A percentile compares a stretch with the other conserved stretches of the same genome.
Conservation (phyloP, 2,113 vertebrate genomes). For the Rana temporaria region DNA sequence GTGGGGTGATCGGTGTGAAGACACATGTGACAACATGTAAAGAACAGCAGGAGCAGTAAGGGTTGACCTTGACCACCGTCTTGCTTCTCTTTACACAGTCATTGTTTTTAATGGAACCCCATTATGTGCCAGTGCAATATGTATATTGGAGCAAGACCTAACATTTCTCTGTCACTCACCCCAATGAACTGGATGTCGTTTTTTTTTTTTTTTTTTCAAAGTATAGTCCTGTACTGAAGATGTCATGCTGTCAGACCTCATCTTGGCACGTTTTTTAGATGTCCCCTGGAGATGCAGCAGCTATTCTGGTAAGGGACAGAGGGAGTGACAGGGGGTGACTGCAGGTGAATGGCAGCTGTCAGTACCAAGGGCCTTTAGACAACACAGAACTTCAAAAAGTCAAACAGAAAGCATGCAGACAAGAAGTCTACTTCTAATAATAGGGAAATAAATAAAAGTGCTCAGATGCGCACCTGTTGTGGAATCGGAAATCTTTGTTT, state of each 20-base stretch:
- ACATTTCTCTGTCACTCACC: too few relatives aligned
- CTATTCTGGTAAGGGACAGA: slow-evolving; percentile 30
- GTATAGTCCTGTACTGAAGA: neutral
- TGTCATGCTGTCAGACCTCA: slow-evolving; percentile 13
- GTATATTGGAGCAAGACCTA: too few relatives aligned
- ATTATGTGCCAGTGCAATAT: too few relatives aligned
- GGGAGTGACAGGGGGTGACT: slow-evolving; percentile 19
- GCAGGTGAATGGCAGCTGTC: slow-evolving; percentile 42
- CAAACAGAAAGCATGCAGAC: neutral
- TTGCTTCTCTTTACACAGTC: too few relatives aligned
- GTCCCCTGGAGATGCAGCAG: slow-evolving; percentile 17
- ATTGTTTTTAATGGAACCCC: too few relatives aligned
- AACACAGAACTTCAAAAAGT: slow-evolving; percentile 12
- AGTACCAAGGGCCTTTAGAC: neutral
- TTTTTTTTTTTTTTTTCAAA: neutral
- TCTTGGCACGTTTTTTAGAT: slow-evolving; percentile 21
- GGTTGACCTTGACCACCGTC: too few relatives aligned
- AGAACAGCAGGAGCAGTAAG: too few relatives aligned
- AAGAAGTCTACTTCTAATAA: neutral
- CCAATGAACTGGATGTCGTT: neutral
- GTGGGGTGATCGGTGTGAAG: too few relatives aligned
- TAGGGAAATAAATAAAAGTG: neutral
- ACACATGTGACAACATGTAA: too few relatives aligned
- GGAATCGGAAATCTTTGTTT: slow-evolving; percentile 40
- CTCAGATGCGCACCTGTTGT: slow-evolving; percentile 21